Evolutionary conservation across 2,797 vertebrate genomes (phyloP), one percentile per base, ranked within the genome.

Genomic region (Dipus sagitta): DNA sequence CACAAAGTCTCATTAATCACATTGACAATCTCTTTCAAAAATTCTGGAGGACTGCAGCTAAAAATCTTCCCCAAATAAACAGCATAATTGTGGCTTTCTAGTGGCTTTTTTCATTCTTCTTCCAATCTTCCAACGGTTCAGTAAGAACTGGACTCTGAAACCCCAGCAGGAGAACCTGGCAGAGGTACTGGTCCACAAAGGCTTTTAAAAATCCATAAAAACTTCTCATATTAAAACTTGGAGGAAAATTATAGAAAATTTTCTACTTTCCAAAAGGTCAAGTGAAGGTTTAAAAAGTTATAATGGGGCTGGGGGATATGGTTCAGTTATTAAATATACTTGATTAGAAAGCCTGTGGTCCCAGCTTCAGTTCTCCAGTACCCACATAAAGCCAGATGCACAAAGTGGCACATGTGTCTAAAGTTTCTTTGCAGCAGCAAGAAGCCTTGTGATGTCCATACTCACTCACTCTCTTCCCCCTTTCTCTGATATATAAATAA

Each of bases 181-280:
- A 71, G 30, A 86, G 64, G 81, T 65, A 74, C 58, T 58, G 17
- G 42, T 70, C 34, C 86, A 82, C 28, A 89, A 95, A 96, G 76
- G 87, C 92, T 94, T 70, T 94, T 91, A 62, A 85, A 93, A 96
- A 92, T 28, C 82, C 34, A 90, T 95, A 84, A 90, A 87, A 95
- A 92, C 86, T 96, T 91, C 96, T 81, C 75, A 74, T 62, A 96
- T 96, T 96, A 95, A 96, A 96, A 93, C 68, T 84, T 96, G 83
- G 88, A 89, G 68, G 72, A 89, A 95, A 89, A 91, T 6, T 74
- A 11, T 47, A 96, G 30, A 83, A 85, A 80, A 82, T 13, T 58
- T 88, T 95, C 90, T 90, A 85, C 62, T 84, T 91, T 84, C 93
- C 83, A 72, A 93, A 90, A 2, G 30, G 80, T 94, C 60, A 94